A percentile compares a stretch with the other conserved stretches of the same genome.
Evolutionary conservation across 2,888 invertebrate species (phyloP).

Genomic region (Galeopsomyia nigrocyanea): DNA sequence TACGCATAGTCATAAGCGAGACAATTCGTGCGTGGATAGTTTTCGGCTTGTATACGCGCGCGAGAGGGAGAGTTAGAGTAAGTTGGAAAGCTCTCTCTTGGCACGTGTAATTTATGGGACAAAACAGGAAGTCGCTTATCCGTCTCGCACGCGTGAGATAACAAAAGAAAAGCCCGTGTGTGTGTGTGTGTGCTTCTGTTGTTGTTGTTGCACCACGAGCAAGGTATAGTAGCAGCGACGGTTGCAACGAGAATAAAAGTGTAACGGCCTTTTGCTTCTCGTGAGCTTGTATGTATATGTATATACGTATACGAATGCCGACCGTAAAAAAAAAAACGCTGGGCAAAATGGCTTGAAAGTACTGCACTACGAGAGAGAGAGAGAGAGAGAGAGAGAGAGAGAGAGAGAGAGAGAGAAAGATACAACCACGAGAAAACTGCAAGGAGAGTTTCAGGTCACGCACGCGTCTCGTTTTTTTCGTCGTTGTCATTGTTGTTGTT

Average conservation of each 20-base stretch:
- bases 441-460: too few species aligned
- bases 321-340: slow-evolving; percentile 16
- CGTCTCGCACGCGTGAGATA: slow-evolving; percentile 3
- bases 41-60: too few species aligned
- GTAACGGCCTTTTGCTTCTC: neutral
- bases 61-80: too few species aligned
- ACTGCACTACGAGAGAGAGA: slow-evolving; percentile 2
- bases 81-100: too few species aligned
- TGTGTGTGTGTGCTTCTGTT: too few species aligned
- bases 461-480: too few species aligned
- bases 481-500: too few species aligned
- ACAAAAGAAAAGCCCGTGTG: neutral
- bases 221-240: neutral
- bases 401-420: neutral
- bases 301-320: neutral
- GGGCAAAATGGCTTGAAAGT: slow-evolving; percentile 14
- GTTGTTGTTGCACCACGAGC: neutral
- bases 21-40: too few species aligned
- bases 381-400: neutral
- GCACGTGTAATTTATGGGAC: neutral
- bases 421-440: too few species aligned
- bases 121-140: slow-evolving; percentile 24
- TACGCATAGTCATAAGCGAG: too few species aligned
- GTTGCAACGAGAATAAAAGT: slow-evolving; percentile 5
- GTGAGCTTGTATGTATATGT: neutral